phyloP scores from a whole-genome alignment of 23 tunicate genomes.

The Trididemnum miniatum region DNA sequence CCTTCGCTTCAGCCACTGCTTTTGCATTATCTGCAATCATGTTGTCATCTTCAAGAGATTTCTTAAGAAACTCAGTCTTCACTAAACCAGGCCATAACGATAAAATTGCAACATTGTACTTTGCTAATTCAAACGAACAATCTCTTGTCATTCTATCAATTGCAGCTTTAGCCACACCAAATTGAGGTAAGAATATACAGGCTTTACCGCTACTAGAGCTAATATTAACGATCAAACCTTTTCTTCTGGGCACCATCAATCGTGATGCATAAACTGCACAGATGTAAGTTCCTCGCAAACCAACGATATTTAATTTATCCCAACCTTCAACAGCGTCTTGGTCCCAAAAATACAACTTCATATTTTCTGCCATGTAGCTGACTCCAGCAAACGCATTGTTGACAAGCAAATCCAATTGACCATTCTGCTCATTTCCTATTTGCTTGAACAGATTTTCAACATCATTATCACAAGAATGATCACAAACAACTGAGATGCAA shows the following conservation, averaged over 20 bases:
- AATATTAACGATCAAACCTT: slow-evolving; percentile 72
- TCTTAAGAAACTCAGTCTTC: slow-evolving; percentile 58
- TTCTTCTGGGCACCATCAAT: slow-evolving; percentile 66
- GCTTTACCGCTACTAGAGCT: slow-evolving; percentile 56
- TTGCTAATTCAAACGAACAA: slow-evolving; percentile 66
- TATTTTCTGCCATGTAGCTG: neutral
- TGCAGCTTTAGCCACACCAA: slow-evolving; percentile 74
- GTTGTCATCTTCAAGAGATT: neutral
- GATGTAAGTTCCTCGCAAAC: slow-evolving; percentile 51
- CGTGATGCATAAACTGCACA: slow-evolving; percentile 72
- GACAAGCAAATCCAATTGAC: slow-evolving; percentile 69
- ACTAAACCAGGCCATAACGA: slow-evolving; percentile 95
- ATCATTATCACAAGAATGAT: slow-evolving; percentile 53
- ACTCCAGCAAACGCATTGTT: slow-evolving; percentile 67
- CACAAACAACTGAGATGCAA: slow-evolving; percentile 61
- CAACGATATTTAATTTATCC: neutral
- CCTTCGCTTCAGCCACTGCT: neutral
- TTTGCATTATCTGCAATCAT: neutral
- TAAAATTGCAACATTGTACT: slow-evolving; percentile 68
- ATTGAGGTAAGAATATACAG: slow-evolving; percentile 44
- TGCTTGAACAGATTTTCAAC: slow-evolving; percentile 46
- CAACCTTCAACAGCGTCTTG: neutral
- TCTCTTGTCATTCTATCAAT: slow-evolving; percentile 77
- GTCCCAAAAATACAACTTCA: neutral
- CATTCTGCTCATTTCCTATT: slow-evolving; percentile 55